Evolutionary conservation across 37 sponge, comb jelly and placozoan species (phyloP).

Genomic region (Lycopodina hypogea): DNA sequence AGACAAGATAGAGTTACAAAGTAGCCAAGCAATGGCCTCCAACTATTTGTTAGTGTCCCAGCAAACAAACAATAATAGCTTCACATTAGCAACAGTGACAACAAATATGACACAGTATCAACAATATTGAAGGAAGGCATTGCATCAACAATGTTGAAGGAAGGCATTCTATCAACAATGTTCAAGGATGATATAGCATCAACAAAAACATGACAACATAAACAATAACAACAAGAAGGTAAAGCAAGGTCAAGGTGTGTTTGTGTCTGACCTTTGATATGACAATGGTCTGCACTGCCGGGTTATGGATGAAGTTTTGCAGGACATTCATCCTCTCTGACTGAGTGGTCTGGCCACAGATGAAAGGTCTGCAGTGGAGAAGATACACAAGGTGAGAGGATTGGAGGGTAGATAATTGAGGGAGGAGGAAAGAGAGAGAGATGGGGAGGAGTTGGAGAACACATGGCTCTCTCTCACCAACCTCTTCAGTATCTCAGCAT

Average conservation of each 20-base stretch:
- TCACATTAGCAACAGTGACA: no score
- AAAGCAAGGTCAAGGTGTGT: no score
- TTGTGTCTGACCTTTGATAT: slow-evolving; percentile 81
- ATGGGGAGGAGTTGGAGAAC: background rate
- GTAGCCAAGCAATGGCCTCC: no score
- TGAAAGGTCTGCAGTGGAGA: slow-evolving; percentile 85
- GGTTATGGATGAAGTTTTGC: slow-evolving; percentile 92
- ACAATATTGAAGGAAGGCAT: no score
- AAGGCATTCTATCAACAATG: background rate
- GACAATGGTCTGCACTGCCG: slow-evolving; percentile 83
- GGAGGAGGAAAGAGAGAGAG: background rate
- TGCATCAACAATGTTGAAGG: background rate
- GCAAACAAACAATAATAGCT: no score
- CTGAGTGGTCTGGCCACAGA: slow-evolving; percentile 92
- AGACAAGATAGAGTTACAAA: no score
- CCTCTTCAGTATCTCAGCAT: slow-evolving; percentile 79
- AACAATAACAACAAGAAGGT: background rate
- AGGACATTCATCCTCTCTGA: slow-evolving; percentile 84
- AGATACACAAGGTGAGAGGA: no score
- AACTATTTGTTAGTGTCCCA: no score
- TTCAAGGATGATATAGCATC: background rate
- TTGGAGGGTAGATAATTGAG: no score
- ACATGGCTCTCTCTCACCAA: background rate
- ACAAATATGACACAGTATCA: no score
- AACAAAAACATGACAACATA: background rate